Conservation (phyloP, 2,797 vertebrate species). For the Macropodus opercularis region DNA sequence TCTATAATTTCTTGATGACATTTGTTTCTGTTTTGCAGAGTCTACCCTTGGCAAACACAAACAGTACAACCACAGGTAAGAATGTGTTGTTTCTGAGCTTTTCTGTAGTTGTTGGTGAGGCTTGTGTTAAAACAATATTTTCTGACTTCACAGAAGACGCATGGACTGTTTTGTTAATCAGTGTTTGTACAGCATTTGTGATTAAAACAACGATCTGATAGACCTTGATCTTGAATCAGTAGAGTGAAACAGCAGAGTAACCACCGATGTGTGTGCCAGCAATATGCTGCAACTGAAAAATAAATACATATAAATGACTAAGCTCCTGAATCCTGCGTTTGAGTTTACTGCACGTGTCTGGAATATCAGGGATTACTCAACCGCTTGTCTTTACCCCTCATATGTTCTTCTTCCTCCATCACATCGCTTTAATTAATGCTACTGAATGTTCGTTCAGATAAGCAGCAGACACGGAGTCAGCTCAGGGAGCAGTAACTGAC, state of each 20-base stretch:
- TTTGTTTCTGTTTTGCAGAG: slow-evolving; percentile 73
- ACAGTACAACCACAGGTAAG: slow-evolving; percentile 80
- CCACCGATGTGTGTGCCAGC: too few relatives aligned
- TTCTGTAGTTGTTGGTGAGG: background rate
- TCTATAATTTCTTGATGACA: background rate
- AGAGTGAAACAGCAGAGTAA: too few relatives aligned
- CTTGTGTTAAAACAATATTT: background rate
- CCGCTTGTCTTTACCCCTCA: slow-evolving; percentile 6
- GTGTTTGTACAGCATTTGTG: slow-evolving; percentile 3
- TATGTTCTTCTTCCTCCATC: slow-evolving; percentile 12
- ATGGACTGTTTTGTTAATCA: background rate
- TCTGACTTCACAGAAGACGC: background rate
- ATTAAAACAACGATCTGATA: background rate
- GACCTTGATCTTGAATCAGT: background rate
- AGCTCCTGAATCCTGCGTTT: slow-evolving; percentile 1
- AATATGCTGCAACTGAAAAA: slow-evolving; percentile 21
- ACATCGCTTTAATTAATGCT: slow-evolving; percentile 13
- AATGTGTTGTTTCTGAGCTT: slow-evolving; percentile 8
- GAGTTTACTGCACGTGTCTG: background rate
- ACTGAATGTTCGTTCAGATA: slow-evolving; percentile 10
- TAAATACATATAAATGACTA: slow-evolving; percentile 18
- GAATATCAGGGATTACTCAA: slow-evolving; percentile 24
- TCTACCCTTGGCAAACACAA: slow-evolving; percentile 60
- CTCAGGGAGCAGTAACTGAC: too few relatives aligned
- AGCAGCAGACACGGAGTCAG: too few relatives aligned